Conservation (phyloP, 2,113 vertebrate genomes). For the Antechinus flavipes region DNA sequence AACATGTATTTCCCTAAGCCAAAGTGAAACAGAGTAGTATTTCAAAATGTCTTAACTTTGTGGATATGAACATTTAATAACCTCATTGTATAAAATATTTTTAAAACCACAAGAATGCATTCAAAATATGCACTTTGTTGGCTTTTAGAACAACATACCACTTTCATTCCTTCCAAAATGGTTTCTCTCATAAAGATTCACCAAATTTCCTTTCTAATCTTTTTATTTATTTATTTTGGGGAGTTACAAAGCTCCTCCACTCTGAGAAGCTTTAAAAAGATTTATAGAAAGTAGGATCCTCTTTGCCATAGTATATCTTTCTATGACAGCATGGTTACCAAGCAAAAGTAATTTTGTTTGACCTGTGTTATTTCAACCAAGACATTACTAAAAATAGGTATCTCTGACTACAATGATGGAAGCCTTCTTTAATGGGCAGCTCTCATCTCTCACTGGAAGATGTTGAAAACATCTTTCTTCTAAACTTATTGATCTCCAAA, state of each 20-base stretch:
- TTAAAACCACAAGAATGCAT: background rate
- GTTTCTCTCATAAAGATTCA: background rate
- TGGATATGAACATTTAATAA: constrained; percentile 43
- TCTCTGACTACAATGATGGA: constrained; percentile 35
- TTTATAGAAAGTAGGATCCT: background rate
- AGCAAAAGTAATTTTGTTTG: background rate
- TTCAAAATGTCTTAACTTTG: constrained; percentile 58
- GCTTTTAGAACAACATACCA: constrained; percentile 46
- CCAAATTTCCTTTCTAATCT: constrained; percentile 2
- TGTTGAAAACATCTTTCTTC: constrained; percentile 53
- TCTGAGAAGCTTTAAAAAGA: constrained; percentile 23
- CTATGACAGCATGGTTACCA: background rate
- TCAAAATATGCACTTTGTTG: constrained; percentile 20
- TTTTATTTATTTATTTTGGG: constrained; percentile 29
- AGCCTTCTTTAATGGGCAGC: constrained; percentile 54
- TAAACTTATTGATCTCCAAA: constrained; percentile 52
- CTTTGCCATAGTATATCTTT: background rate
- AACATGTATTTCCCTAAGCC: constrained; percentile 55
- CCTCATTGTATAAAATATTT: constrained; percentile 12
- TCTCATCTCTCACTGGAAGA: constrained; percentile 53
- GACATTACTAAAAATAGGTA: constrained; percentile 32
- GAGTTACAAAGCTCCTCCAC: background rate
- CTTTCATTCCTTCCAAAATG: constrained; percentile 32
- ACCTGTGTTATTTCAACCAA: constrained; percentile 49
- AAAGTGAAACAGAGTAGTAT: constrained; percentile 41